These are phyloP conservation scores for Melanerpes formicivorus DNA, from an alignment of 2,113 vertebrate genomes.

Conservation along the genomic window DNA sequence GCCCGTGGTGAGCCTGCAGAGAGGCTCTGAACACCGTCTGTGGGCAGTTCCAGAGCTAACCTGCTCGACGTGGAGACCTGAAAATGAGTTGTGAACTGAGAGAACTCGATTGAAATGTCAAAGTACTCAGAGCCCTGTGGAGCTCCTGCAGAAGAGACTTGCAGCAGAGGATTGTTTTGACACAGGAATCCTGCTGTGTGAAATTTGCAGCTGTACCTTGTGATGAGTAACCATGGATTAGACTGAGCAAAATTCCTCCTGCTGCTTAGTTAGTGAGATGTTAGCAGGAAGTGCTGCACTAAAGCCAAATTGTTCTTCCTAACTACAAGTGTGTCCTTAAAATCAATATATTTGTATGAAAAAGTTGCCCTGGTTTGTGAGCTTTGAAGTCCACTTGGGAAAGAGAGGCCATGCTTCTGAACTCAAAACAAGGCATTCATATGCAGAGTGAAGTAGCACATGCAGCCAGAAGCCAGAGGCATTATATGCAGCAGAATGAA, in stretches of 20 bases:
- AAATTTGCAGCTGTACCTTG: neutral
- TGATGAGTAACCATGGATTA: neutral
- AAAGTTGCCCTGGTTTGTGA: neutral
- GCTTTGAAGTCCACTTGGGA: neutral
- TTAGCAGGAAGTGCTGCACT: neutral
- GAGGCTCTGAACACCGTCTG: accelerated
- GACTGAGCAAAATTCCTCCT: neutral
- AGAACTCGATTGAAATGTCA: slow-evolving; percentile 56
- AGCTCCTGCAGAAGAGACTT: slow-evolving; percentile 7
- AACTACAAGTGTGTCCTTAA: neutral
- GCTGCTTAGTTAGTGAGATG: neutral
- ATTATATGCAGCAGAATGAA: neutral
- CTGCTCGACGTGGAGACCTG: neutral
- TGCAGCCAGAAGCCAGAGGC: neutral
- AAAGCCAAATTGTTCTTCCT: neutral
- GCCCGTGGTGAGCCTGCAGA: neutral
- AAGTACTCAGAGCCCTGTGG: neutral
- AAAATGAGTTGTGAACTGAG: neutral
- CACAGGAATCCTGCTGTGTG: slow-evolving; percentile 25
- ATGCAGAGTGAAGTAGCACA: neutral
- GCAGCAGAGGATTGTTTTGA: slow-evolving; percentile 18
- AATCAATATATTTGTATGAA: neutral
- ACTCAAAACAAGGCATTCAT: neutral
- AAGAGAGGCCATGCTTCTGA: neutral
- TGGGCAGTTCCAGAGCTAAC: neutral